phyloP scores from a whole-genome alignment of 2,888 invertebrate genomes.

The Apocheima hispidaria region DNA sequence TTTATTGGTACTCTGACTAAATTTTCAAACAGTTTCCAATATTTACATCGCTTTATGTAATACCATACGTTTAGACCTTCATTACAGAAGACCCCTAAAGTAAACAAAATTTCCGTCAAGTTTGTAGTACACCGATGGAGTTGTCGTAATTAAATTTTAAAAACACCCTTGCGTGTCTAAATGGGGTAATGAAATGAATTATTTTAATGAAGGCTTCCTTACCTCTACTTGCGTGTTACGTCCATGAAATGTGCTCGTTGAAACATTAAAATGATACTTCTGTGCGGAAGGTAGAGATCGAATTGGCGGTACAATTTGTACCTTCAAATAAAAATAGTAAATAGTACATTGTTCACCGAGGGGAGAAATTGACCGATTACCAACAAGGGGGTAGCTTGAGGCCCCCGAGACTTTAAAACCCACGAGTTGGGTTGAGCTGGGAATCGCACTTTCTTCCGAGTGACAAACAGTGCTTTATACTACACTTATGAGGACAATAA shows the following conservation, averaged over 20 bases:
- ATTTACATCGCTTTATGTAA: background rate
- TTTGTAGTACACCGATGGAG: constrained; percentile 17
- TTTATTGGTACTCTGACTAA: no score
- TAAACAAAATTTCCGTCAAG: constrained; percentile 15
- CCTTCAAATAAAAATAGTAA: no score
- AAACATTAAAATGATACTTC: background rate
- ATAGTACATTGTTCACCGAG: no score
- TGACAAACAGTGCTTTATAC: no score
- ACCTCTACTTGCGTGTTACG: constrained; percentile 39
- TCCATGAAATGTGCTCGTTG: constrained; percentile 20
- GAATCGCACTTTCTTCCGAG: no score
- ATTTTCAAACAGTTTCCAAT: background rate
- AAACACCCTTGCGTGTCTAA: constrained; percentile 72
- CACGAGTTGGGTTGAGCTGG: no score
- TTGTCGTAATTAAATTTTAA: constrained; percentile 65
- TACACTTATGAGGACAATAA: no score
- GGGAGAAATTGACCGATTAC: no score
- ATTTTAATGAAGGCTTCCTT: constrained; percentile 72
- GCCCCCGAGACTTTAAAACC: no score
- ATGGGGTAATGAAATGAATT: constrained; percentile 75
- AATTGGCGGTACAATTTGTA: background rate
- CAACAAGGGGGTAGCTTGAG: no score
- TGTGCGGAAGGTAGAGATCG: background rate
- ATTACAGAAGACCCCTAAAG: constrained; percentile 8
- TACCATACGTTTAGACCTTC: constrained; percentile 3